Percentiles rank a stretch among this genome's conserved stretches.
These are phyloP conservation scores for Pseudochaenichthys georgianus DNA, from an alignment of 2,797 vertebrate species.

Conservation along the genomic window DNA sequence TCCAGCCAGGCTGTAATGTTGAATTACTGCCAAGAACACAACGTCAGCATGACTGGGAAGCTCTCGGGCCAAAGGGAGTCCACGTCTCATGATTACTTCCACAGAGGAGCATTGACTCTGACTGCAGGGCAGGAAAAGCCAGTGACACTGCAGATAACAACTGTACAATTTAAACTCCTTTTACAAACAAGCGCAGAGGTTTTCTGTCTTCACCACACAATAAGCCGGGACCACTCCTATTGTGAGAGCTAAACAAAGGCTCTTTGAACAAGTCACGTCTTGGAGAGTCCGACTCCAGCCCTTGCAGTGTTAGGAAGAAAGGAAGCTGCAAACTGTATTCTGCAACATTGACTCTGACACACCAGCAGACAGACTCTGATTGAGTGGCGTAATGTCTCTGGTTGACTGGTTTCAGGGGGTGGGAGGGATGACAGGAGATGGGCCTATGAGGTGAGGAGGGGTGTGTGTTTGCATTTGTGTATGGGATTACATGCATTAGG, in stretches of 20 bases:
- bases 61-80: slow-evolving; percentile 53
- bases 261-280: slow-evolving; percentile 78
- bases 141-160: slow-evolving; percentile 12
- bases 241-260: slow-evolving; percentile 59
- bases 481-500: slow-evolving; percentile 37
- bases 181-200: neutral
- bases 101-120: slow-evolving; percentile 56
- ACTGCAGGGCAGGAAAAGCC: slow-evolving; percentile 8
- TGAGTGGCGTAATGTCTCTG: slow-evolving; percentile 13
- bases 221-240: slow-evolving; percentile 55
- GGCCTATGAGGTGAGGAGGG: slow-evolving; percentile 31
- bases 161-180: slow-evolving; percentile 10
- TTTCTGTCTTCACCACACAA: slow-evolving; percentile 32
- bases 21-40: slow-evolving; percentile 61
- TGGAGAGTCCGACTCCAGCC: slow-evolving; percentile 50
- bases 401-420: slow-evolving; percentile 33
- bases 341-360: too few species aligned
- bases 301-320: slow-evolving; percentile 8
- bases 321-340: slow-evolving; percentile 19
- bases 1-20: slow-evolving; percentile 48
- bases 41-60: slow-evolving; percentile 64
- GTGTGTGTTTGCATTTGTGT: slow-evolving; percentile 1
- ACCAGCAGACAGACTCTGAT: slow-evolving; percentile 1
- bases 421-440: slow-evolving; percentile 24
- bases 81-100: slow-evolving; percentile 70